Evolutionary conservation across 2,797 vertebrate genomes (phyloP).

Genomic region (Orestias chungarensis): DNA sequence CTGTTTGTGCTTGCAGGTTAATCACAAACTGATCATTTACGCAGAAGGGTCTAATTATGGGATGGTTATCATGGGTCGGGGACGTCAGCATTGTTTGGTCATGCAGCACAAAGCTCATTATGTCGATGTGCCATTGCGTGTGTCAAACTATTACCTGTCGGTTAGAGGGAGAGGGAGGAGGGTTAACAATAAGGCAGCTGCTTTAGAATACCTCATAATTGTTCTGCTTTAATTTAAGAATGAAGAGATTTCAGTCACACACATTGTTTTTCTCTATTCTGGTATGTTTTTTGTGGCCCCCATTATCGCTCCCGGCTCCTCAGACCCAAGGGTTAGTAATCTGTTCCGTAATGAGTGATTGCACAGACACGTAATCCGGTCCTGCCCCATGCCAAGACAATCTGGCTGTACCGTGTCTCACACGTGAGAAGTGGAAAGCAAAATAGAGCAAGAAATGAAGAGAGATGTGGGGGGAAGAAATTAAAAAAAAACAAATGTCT

Average conservation of each 20-base stretch:
- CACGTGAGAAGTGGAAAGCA: constrained; percentile 55
- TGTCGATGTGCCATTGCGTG: constrained; percentile 14
- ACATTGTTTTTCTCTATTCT: not conserved
- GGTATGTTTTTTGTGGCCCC: constrained; percentile 33
- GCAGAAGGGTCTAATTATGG: not conserved
- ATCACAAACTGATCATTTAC: not conserved
- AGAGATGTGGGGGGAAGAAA: not conserved
- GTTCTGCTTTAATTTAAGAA: not conserved
- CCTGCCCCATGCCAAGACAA: constrained; percentile 56
- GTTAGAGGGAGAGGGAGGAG: constrained; percentile 18
- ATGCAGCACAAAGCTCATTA: constrained; percentile 23
- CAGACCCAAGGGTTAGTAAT: constrained; percentile 47
- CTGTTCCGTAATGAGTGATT: constrained; percentile 60
- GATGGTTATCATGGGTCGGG: constrained; percentile 9
- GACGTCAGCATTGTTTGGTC: constrained; percentile 7
- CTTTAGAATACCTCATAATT: not conserved
- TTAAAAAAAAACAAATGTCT: constrained; percentile 38
- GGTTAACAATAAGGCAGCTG: constrained; percentile 4
- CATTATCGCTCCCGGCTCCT: constrained; percentile 13
- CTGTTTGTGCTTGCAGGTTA: not conserved
- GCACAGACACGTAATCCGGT: constrained; percentile 48
- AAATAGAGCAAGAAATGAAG: not conserved
- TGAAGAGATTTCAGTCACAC: not conserved
- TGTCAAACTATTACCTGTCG: constrained; percentile 1
- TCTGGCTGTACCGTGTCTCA: constrained; percentile 58